Base-by-base conservation (phyloP, 2,113 vertebrate genomes). In the Crypturellus undulatus region DNA sequence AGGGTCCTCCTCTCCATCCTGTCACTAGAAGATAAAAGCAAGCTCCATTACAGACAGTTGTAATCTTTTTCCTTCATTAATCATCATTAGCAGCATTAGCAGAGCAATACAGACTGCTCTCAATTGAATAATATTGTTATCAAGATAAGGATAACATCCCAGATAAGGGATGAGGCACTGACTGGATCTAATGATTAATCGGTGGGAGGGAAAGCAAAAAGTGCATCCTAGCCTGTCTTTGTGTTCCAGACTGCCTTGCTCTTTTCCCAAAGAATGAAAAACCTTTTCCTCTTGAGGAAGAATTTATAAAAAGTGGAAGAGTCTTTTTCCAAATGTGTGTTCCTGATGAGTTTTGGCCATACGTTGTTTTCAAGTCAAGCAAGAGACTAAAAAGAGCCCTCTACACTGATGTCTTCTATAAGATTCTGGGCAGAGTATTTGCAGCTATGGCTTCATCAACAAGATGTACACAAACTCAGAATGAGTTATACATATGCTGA, bases 361-460 rank as follows among this genome's bases (percentile, higher is more conserved):
- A 6, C 71, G 62, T 76, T 36, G 59, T 40, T 86, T 78, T 40
- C 30, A 58, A 34, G 34, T 9, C 13, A 68, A 84, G 67, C 47
- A 68, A 90, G 43, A 77, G 30, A 56, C 71, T 85, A 85, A 51
- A 9, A 68, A 51, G 54, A 43, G 76, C n/a, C n/a, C 76, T 78
- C 25, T 10, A 1, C 19, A 3, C 30, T 3, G 9, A 8, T 1
- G 13, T n/a, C 78, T 52, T 45, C 59, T 45, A 26, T 68, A 45
- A 45, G 2, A 0, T 10, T 56, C 43, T 21, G 10, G 73, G 36
- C 14, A 32, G 42, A 73, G 51, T 18, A 30, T 47, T 38, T 80
- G 88, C 86, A 90, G 88, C 92, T 51, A 90, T 92, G 76, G 71
- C 88, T 94, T 92, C 79, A 19, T 8, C 49, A 30, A 64, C 73